Base-by-base conservation (phyloP, 1,140 invertebrate species). In the Bacillus rossius region DNA sequence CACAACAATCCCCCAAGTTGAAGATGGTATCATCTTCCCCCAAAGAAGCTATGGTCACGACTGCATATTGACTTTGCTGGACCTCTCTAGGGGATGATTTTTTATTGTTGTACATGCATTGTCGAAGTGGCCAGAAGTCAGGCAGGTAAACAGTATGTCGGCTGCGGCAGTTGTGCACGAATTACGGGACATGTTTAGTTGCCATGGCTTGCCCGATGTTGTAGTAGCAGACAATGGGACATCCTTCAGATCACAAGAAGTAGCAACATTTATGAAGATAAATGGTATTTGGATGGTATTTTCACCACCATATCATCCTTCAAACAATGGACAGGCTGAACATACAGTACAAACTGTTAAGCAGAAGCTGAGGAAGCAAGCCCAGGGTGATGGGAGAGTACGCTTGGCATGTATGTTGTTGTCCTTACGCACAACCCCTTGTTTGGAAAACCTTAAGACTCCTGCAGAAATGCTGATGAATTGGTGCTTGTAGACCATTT, bases 81-180 rank as follows among this genome's bases (percentile, higher is more conserved):
- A 20, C 51, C 49, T 14, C 38, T 61, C 26, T 14, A 61, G 40
- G 59, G 59, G 23, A 41, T 61, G 25, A 47, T 23, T 25, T 62
- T 61, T 62, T 13, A 41, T 59, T 20, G 41, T 57, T 10, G 45
- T 67, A n/a, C 73, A 77, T 58, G 64, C 71, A 14, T 62, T 65
- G 57, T 69, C 71, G 0, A 75, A 74, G 52, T 77, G 73, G 73
- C 64, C 65, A 16, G 71, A 77, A 54, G 66, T 76, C 13, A 23
- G 52, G n/a, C 23, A 17, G n/a, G 25, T 65, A 34, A 34, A 10
- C 10, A 10, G 29, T 34, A 34, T 34, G 29, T 34, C 29, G 4
- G 29, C 29, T 34, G 29, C n/a, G 22, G 55, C 41, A 29, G 63
- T 61, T 19, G 55, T 10, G n/a, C 14, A 40, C 20, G 26, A 53